These are phyloP conservation scores for Dryocosmus kuriphilus DNA, from an alignment of 2,888 invertebrate species.

Conservation along the genomic window DNA sequence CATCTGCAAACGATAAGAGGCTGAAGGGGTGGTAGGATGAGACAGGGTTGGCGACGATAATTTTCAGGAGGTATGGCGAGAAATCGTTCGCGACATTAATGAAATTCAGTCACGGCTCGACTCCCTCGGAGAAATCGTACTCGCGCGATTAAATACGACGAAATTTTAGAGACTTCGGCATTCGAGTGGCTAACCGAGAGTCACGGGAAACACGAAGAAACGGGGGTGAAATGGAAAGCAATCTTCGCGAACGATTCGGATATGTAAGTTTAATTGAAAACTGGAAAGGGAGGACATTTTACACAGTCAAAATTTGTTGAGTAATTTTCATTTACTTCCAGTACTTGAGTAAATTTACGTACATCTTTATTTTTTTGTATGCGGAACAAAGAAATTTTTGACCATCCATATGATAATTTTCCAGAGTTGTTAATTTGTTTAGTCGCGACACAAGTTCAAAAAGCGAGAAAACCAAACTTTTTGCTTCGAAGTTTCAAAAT, in stretches of 20 bases:
- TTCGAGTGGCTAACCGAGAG: slow-evolving; percentile 28
- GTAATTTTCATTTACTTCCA: not conserved
- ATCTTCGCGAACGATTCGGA: not conserved
- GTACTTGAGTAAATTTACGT: not conserved
- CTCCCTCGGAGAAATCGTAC: slow-evolving; percentile 54
- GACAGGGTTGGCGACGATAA: slow-evolving; percentile 42
- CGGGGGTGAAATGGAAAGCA: not conserved
- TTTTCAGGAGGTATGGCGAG: slow-evolving; percentile 53
- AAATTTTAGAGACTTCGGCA: slow-evolving; percentile 50
- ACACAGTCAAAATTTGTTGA: not conserved
- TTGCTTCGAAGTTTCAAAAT: too few species aligned
- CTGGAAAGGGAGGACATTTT: not conserved
- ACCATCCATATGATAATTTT: too few species aligned
- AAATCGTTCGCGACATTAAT: slow-evolving; percentile 62
- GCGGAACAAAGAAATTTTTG: too few species aligned
- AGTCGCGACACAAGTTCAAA: too few species aligned
- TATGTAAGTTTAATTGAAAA: slow-evolving; percentile 3
- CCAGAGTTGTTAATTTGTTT: too few species aligned
- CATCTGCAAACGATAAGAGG: slow-evolving; percentile 44
- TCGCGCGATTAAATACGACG: slow-evolving; percentile 52
- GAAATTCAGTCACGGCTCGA: slow-evolving; percentile 61
- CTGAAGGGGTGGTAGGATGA: slow-evolving; percentile 41
- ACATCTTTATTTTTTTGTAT: too few species aligned
- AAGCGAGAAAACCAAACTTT: too few species aligned
- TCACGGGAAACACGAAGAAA: slow-evolving; percentile 13